Base-by-base conservation (phyloP, 2,888 invertebrate species). In the Apoderus coryli region DNA sequence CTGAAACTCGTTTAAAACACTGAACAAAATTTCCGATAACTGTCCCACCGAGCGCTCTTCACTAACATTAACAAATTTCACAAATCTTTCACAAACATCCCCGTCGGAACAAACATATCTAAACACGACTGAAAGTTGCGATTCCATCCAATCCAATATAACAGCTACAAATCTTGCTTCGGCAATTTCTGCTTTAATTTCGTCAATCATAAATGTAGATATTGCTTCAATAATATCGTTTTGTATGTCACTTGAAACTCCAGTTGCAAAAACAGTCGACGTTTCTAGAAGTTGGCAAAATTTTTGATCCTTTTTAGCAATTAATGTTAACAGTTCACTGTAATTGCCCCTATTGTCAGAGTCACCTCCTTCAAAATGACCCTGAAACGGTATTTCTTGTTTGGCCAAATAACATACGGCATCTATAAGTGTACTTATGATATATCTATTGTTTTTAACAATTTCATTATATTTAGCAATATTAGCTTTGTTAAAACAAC, bases 71-170 rank as follows among this genome's bases (percentile, higher is more conserved):
- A 27, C 25, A 26, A 31, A 31, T 16, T 16, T 28, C 10, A 31
- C n/a, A 26, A 28, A 33, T 14, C 22, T 30, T 22, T 31, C 29
- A 31, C 23, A 24, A 32, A 34, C 31, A 22, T 32, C 27, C 25
- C 31, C 14, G 22, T 32, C 14, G 22, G 14, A 22, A 10, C 15
- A 22, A 31, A 23, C 15, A 32, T 32, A 33, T 25, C 30, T 33
- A 33, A 29, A 29, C 14, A 25, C 11, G 9, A 25, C 14, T 4
- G 25, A 29, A 31, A 32, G 29, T 33, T 33, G 33, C 33, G 22
- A 31, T 24, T 33, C 14, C 29, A 31, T 33, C 24, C 9, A 33
- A 29, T 45, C 29, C 16, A 33, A 30, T 30, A 24, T 33, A 33
- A 29, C 29, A 10, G 30, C 22, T 25, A 29, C 24, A 33, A 29